phyloP scores from a whole-genome alignment of 2,888 invertebrate species.

The Phymatocera aterrima region DNA sequence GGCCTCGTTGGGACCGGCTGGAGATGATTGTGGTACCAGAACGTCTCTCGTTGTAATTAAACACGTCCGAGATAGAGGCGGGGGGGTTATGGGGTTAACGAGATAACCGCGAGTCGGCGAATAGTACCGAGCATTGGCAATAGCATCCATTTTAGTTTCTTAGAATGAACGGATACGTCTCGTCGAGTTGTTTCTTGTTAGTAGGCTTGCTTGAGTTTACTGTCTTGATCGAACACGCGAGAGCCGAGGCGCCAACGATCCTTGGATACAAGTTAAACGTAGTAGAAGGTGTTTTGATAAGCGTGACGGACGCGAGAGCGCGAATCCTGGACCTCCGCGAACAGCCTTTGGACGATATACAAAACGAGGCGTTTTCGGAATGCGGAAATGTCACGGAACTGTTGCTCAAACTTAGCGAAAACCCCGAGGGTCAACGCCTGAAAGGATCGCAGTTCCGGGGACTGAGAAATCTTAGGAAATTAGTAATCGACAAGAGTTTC shows the following conservation, averaged over 20 bases:
- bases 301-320: constrained; percentile 21
- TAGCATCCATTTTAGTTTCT: constrained; percentile 40
- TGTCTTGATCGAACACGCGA: neutral
- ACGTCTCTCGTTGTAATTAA: constrained; percentile 22
- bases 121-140: constrained; percentile 17
- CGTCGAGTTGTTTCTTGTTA: constrained; percentile 9
- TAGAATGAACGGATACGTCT: constrained; percentile 22
- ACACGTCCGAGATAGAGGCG: constrained; percentile 39
- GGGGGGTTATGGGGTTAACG: constrained; percentile 38
- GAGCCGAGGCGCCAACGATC: neutral
- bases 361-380: constrained; percentile 15
- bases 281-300: constrained; percentile 10
- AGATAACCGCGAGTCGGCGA: constrained; percentile 41
- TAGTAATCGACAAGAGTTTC: constrained; percentile 2
- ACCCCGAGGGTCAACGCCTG: neutral
- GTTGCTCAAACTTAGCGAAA: neutral
- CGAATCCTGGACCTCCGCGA: constrained; percentile 19
- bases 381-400: constrained; percentile 27
- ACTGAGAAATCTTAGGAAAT: neutral
- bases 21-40: neutral
- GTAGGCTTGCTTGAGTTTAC: neutral
- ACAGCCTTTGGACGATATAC: neutral
- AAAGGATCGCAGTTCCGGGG: neutral
- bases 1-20: neutral
- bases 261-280: constrained; percentile 23